These are phyloP conservation scores for Taenioides sp. DNA, from an alignment of 2,797 vertebrate species.

Conservation along the genomic window DNA sequence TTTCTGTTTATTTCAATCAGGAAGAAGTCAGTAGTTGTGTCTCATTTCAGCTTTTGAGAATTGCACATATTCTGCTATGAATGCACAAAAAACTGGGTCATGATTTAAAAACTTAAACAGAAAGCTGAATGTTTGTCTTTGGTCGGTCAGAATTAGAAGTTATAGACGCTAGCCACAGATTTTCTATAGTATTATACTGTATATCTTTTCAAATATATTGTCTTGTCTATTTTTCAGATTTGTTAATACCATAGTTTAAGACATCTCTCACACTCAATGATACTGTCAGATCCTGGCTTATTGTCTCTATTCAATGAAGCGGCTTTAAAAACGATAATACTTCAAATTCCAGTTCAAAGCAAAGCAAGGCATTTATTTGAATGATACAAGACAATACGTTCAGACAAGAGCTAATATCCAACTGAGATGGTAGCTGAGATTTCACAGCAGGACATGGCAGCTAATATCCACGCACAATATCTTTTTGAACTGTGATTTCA, in stretches of 20 bases:
- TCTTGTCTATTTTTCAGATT: neutral
- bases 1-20: constrained; percentile 53
- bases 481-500: constrained; percentile 49
- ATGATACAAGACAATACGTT: constrained; percentile 46
- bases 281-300: constrained; percentile 2
- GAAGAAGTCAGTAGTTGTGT: constrained; percentile 38
- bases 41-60: constrained; percentile 46
- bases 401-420: constrained; percentile 45
- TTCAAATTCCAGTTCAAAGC: constrained; percentile 26
- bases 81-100: constrained; percentile 41
- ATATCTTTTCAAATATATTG: neutral
- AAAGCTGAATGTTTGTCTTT: neutral
- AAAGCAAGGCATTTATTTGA: constrained; percentile 32
- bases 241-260: constrained; percentile 3
- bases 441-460: constrained; percentile 38
- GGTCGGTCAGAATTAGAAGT: neutral
- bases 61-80: constrained; percentile 52
- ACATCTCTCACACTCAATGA: constrained; percentile 1
- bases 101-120: neutral
- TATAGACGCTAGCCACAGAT: neutral
- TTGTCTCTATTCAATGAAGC: constrained; percentile 38
- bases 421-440: constrained; percentile 62
- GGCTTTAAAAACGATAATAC: constrained; percentile 25
- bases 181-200: neutral
- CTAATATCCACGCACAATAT: constrained; percentile 59